Percentiles rank a stretch among this genome's conserved stretches.
These are phyloP conservation scores for Dicycla oo DNA, from an alignment of 2,888 invertebrate species.

Conservation along the genomic window DNA sequence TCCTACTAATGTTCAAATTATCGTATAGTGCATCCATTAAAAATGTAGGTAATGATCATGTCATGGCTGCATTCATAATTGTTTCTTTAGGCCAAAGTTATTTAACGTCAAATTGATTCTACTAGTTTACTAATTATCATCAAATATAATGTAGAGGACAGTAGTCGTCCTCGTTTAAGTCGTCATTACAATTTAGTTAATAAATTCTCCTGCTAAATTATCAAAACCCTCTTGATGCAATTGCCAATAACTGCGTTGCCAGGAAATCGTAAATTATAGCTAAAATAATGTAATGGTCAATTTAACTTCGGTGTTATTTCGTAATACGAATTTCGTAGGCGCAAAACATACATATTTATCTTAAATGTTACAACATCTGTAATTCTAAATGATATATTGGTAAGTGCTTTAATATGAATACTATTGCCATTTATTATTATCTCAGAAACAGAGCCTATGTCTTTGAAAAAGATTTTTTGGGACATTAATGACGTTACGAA, in stretches of 20 bases:
- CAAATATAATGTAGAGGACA: too few species aligned
- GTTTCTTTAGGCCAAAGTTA: neutral
- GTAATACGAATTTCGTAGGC: neutral
- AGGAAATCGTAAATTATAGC: slow-evolving; percentile 48
- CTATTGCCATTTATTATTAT: neutral
- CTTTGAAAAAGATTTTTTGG: neutral
- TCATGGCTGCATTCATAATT: neutral
- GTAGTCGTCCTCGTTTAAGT: too few species aligned
- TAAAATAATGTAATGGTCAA: slow-evolving; percentile 34
- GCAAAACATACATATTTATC: neutral
- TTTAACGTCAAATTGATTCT: neutral
- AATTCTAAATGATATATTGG: slow-evolving; percentile 8
- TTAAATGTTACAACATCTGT: slow-evolving; percentile 4
- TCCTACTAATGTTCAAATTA: neutral
- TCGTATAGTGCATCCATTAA: neutral
- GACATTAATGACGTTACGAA: neutral
- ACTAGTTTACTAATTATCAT: neutral
- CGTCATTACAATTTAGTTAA: neutral
- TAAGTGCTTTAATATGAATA: slow-evolving; percentile 10
- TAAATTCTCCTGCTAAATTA: slow-evolving; percentile 8
- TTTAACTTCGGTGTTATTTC: neutral
- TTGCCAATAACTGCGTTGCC: slow-evolving; percentile 18
- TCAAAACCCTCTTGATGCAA: neutral
- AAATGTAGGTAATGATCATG: neutral
- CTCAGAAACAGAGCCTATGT: neutral